A percentile compares a stretch with the other conserved stretches of the same genome.
Evolutionary conservation across 2,113 vertebrate species (phyloP).

Genomic region (Hypanus sabinus): DNA sequence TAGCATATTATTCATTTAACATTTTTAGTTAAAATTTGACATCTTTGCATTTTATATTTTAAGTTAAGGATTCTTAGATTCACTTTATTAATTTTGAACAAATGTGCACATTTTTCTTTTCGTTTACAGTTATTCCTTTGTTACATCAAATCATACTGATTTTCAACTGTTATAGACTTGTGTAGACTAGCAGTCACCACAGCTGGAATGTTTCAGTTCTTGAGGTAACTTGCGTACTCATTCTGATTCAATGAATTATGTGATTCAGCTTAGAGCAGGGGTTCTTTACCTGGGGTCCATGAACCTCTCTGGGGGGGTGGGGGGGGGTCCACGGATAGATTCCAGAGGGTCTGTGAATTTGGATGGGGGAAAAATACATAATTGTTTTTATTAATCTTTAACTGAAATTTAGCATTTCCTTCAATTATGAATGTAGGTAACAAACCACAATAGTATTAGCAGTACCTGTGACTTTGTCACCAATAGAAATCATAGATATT

Average conservation of each 20-base stretch:
- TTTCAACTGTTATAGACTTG: conserved; percentile 13
- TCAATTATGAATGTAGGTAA: too few species aligned
- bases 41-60: not conserved
- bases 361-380: too few species aligned
- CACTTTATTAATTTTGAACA: not conserved
- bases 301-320: too few species aligned
- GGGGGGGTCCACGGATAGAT: too few species aligned
- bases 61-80: not conserved
- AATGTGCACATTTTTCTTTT: conserved; percentile 13
- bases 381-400: too few species aligned
- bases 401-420: too few species aligned
- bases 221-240: not conserved
- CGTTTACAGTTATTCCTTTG: conserved; percentile 36
- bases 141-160: conserved; percentile 25
- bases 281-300: too few species aligned
- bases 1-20: not conserved
- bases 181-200: conserved; percentile 28
- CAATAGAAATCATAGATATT: too few species aligned
- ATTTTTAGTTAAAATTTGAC: not conserved
- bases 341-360: too few species aligned
- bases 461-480: too few species aligned
- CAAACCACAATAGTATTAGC: too few species aligned
- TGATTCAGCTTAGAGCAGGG: not conserved
- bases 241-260: conserved; percentile 1
- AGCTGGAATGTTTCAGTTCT: conserved; percentile 26